phyloP scores from a whole-genome alignment of 2,797 vertebrate species.

The Protonibea diacanthus region DNA sequence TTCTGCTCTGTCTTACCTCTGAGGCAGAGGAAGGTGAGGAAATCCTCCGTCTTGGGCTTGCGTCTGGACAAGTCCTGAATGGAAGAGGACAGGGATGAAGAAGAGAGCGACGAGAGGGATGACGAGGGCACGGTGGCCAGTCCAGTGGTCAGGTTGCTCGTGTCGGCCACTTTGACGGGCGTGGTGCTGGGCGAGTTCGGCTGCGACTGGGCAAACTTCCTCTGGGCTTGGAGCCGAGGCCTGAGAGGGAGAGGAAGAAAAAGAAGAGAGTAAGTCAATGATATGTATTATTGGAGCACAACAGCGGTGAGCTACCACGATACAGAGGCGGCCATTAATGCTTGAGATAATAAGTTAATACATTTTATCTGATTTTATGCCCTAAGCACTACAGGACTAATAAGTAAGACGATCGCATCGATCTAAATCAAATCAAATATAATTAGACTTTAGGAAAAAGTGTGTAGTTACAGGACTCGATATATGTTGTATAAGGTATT shows the following conservation, averaged over 20 bases:
- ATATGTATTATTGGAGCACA: slow-evolving; percentile 4
- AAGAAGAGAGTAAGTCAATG: neutral
- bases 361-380: neutral
- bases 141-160: slow-evolving; percentile 66
- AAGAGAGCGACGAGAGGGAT: slow-evolving; percentile 78
- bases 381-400: neutral
- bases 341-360: neutral
- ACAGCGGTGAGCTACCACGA: neutral
- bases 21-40: slow-evolving; percentile 99
- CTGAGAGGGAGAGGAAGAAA: slow-evolving; percentile 74
- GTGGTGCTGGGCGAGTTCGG: slow-evolving; percentile 99
- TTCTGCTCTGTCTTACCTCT: slow-evolving; percentile 87
- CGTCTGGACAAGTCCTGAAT: slow-evolving; percentile 97
- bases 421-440: slow-evolving; percentile 8
- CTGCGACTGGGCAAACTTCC: slow-evolving; percentile 99
- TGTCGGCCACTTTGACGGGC: slow-evolving; percentile 95
- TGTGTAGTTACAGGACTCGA: neutral
- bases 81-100: slow-evolving; percentile 88
- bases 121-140: slow-evolving; percentile 69
- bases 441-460: neutral
- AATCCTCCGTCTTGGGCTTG: slow-evolving; percentile 99
- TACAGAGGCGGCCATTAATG: neutral
- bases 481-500: neutral
- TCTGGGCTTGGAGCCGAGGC: slow-evolving; percentile 98
- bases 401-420: neutral